phyloP scores from a whole-genome alignment of 2,797 vertebrate species.

The Lacerta bilineata region DNA sequence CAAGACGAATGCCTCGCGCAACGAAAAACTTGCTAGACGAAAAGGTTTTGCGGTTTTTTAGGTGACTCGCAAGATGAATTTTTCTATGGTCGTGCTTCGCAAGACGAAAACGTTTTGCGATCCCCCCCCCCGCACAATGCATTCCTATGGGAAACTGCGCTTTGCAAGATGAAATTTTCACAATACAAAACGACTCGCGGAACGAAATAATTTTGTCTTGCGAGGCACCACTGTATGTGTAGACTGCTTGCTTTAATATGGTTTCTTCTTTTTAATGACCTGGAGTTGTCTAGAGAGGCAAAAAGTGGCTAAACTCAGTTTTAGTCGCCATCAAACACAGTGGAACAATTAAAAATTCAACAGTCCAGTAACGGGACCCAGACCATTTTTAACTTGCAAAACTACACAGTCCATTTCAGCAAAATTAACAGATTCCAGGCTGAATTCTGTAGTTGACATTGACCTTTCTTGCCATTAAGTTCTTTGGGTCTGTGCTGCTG shows the following conservation, averaged over 20 bases:
- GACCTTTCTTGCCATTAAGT: slow-evolving; percentile 79
- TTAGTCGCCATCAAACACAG: slow-evolving; percentile 48
- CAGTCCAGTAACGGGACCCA: slow-evolving; percentile 55
- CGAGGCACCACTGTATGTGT: neutral
- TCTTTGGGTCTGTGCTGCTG: slow-evolving; percentile 64
- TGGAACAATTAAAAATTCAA: slow-evolving; percentile 45
- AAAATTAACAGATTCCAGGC: slow-evolving; percentile 70
- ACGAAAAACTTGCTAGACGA: no score
- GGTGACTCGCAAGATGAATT: no score
- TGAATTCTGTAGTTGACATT: slow-evolving; percentile 72
- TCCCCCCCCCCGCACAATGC: no score
- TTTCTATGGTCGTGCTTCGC: no score
- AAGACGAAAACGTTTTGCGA: no score
- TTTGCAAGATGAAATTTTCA: no score
- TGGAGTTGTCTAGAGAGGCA: neutral
- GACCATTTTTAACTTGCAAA: slow-evolving; percentile 67
- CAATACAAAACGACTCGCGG: no score
- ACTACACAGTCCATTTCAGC: slow-evolving; percentile 42
- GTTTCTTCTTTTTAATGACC: slow-evolving; percentile 47
- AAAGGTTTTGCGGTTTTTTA: no score
- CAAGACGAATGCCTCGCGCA: no score
- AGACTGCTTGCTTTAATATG: slow-evolving; percentile 45
- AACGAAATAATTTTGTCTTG: no score
- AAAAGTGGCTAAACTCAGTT: slow-evolving; percentile 17
- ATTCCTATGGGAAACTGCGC: no score